Evolutionary conservation across 2,888 invertebrate species (phyloP).

Genomic region (Synergus itoensis): DNA sequence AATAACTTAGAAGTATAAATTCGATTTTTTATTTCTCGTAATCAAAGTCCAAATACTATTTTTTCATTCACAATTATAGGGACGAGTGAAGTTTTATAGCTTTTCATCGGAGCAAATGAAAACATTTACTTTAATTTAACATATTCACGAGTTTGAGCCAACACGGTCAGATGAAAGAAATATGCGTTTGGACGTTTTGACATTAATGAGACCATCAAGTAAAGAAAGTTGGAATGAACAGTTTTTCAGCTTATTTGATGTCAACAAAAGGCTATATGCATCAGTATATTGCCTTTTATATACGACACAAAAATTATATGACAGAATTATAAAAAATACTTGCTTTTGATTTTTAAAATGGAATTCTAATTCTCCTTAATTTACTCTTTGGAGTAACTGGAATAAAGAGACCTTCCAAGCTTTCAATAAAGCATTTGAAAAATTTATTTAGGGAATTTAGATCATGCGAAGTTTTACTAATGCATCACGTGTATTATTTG

Average conservation of each 20-base stretch:
- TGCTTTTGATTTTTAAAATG: background rate
- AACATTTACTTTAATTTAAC: background rate
- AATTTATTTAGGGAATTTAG: background rate
- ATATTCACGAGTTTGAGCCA: background rate
- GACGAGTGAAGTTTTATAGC: background rate
- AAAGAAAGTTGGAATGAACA: background rate
- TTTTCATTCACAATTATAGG: background rate
- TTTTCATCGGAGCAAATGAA: background rate
- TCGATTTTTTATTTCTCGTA: background rate
- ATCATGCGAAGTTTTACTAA: background rate
- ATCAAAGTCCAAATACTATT: background rate
- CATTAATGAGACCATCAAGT: too few species aligned
- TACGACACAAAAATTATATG: background rate
- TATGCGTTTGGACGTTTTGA: background rate
- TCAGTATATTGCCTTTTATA: background rate
- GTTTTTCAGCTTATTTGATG: background rate
- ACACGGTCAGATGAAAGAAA: background rate
- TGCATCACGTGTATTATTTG: background rate
- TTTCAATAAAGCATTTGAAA: background rate
- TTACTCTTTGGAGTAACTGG: too few species aligned
- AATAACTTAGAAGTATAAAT: background rate
- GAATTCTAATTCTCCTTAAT: too few species aligned
- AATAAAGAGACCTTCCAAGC: background rate
- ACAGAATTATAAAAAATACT: background rate
- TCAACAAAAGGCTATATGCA: background rate